Evolutionary conservation across 2,113 vertebrate species (phyloP), one percentile per base, ranked within the genome.

Genomic region (Polypterus senegalus): DNA sequence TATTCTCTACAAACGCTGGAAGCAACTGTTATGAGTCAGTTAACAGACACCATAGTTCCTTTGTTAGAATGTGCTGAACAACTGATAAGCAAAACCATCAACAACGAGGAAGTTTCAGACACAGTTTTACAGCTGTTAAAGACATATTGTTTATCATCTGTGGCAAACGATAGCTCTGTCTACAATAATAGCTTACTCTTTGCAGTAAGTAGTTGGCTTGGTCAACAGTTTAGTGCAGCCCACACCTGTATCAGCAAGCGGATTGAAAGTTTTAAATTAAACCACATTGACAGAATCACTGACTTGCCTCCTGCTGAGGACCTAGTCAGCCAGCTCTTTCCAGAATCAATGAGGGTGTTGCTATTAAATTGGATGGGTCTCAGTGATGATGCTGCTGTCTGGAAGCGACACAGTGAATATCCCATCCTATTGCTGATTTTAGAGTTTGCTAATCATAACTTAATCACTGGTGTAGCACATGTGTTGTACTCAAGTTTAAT

Each of bases 381-480:
- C n/a, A 80, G 74, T 57, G 82, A 85, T 9, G 81, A 82, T 49
- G 70, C 77, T 10, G 73, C 70, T 1, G 5, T 69, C 46, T 82
- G 79, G 61, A 88, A 86, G 76, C 81, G 85, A 54, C 86, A 68
- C 58, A 86, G 82, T 5, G 86, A 89, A 71, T 89, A 80, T 49
- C 88, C 88, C 3, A 89, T 89, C 59, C 70, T 89, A 60, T 81
- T 89, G 3, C 83, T 89, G 2, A 89, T 90, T 49, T 76, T 90
- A 0, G 88, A 90, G 66, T 90, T 90, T 68, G 88, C 83, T 10
- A 90, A 90, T 69, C 88, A 85, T 62, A 90, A 89, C 70, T 85
- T 90, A 47, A 88, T 90, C 61, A 90, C 88, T 3, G 88, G 88
- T 2, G 88, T 88, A 55, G 87, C 88, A 9, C 87, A 90, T 60